Base-by-base conservation (phyloP, 2,888 invertebrate species). In the Crocallis elinguaria region DNA sequence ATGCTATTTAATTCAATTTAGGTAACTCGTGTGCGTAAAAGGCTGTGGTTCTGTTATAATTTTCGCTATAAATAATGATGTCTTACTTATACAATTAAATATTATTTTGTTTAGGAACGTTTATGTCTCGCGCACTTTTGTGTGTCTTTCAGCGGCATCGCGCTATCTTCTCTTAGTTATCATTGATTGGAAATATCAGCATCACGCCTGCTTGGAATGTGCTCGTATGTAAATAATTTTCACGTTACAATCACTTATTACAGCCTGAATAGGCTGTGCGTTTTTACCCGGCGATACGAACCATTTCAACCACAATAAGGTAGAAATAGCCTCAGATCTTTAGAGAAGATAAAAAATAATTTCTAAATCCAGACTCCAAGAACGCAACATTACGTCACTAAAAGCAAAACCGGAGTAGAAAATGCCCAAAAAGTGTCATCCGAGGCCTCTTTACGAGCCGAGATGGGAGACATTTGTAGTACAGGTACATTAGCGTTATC, bases 401-500 rank as follows among this genome's bases (percentile, higher is more conserved):
- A 52, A 46, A 46, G 52, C 36, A 13, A 37, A 46, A 37, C 46
- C 52, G 32, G 46, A 36, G 46, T 32, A 46, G 17, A 37, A 41
- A 16, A 36, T 29, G 46, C 7, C 36, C 36, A 17, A 44, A 33
- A 25, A 16, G 42, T 33, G 51, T 50, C 33, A 43, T 23, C n/a
- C 27, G 45, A 13, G 38, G 14, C 21, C 44, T 35, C 19, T 41
- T 41, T 36, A 46, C 46, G 46, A 39, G 45, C 30, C n/a, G 33
- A 50, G 49, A 29, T 25, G 35, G 30, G 35, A 17, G 62, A 69
- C 69, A 71, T 73, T 71, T 73, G 74, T 73, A 67, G 35, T 60
- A 73, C 74, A 71, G 69, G 69, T 69, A 72, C 74, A 73, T 55
- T 55, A 49, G 41, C 49, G 44, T 49, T 55, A 55, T 49, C 48